These are phyloP conservation scores for Listrodromus nycthemerus DNA, from an alignment of 2,888 invertebrate species.

Conservation along the genomic window DNA sequence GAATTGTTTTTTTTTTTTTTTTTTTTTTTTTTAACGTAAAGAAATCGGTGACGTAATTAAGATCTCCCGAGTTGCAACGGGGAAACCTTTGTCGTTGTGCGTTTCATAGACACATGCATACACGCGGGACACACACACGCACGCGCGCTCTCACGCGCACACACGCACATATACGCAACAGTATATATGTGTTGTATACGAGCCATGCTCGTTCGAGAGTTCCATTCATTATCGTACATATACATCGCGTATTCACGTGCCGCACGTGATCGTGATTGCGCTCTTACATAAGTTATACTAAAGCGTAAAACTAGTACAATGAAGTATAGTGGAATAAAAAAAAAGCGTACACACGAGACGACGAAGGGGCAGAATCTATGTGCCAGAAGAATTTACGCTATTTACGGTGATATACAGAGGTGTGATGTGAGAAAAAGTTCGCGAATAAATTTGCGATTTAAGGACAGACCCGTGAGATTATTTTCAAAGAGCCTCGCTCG, in stretches of 20 bases:
- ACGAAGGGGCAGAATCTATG: constrained; percentile 16
- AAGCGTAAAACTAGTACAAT: constrained; percentile 64
- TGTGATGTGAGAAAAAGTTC: constrained; percentile 2
- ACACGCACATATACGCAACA: not conserved
- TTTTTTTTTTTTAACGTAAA: not conserved
- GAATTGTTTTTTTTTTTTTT: not conserved
- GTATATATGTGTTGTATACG: constrained; percentile 34
- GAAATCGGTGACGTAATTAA: constrained; percentile 20
- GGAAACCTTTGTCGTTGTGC: constrained; percentile 36
- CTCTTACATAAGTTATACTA: constrained; percentile 60
- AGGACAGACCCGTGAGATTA: not conserved
- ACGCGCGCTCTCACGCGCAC: not conserved
- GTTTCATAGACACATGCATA: constrained; percentile 9
- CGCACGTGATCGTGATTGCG: constrained; percentile 64
- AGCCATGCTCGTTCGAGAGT: constrained; percentile 48
- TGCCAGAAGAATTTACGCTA: constrained; percentile 23
- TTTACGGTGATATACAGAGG: constrained; percentile 7
- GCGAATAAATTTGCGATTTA: not conserved
- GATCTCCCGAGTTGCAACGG: constrained; percentile 39
- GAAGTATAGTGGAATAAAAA: constrained; percentile 29
- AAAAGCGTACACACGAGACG: constrained; percentile 42
- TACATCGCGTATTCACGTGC: constrained; percentile 66
- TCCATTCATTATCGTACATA: constrained; percentile 66
- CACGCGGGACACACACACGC: not conserved
- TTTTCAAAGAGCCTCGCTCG: constrained; percentile 1